Evolutionary conservation across 2,797 vertebrate species (phyloP), one percentile per base, ranked within the genome.

Genomic region (Hirundo rustica): DNA sequence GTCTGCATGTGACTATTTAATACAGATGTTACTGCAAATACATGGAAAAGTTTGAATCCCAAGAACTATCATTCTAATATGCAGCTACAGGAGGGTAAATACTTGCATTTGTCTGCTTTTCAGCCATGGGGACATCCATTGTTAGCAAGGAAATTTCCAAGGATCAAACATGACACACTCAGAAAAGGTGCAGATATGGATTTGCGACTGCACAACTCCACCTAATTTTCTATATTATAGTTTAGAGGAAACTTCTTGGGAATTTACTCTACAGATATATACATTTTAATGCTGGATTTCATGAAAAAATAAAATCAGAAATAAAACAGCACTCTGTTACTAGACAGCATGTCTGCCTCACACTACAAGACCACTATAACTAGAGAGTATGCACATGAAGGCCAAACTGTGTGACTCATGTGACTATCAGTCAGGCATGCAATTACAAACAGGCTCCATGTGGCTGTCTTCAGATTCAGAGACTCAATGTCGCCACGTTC

Each of bases 401-500:
- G 30, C 16, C 42, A 57, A 50, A 23, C 23, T 61, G 2, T 62
- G 22, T 53, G 45, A 72, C 32, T 64, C 5, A 0, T 16, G 23
- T 36, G 40, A 30, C 23, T 73, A 32, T 36, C 30, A 62, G 0
- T 50, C 38, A 50, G 10, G 5, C 13, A 32, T 3, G 6, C 17
- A 68, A 57, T 65, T 68, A 45, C 7, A 50, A 61, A 48, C 20
- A 72, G 25, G 12, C 1, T 72, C 42, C 22, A 5, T 36, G 50
- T 10, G 70, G 5, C 30, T 61, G 32, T 13, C 13, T 65, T 5
- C 2, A 58, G 21, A 50, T 64, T 34, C 64, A 51, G 44, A 72
- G 22, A 3, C 36, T 65, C 38, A 38, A 34, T 34, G 20, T 42
- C 4, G 0, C 13, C 5, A 2, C 22, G 57, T 17, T 32, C 67